phyloP scores from a whole-genome alignment of 2,888 invertebrate species.

The Sarcophaga subvicina region DNA sequence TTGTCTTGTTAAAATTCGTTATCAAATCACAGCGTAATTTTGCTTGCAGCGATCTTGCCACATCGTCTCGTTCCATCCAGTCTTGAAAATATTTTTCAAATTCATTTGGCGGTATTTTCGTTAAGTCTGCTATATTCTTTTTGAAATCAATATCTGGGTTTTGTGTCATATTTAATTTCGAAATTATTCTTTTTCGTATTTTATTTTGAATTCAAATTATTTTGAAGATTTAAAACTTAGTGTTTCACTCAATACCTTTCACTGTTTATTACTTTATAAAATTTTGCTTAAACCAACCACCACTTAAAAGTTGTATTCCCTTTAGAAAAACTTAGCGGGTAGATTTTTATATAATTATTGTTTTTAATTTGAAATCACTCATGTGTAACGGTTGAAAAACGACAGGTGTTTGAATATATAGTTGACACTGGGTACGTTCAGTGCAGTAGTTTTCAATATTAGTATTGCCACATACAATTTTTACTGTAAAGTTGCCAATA shows the following conservation, averaged over 20 bases:
- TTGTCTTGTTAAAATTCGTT: constrained; percentile 78
- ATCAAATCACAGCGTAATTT: constrained; percentile 79
- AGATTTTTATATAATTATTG: constrained; percentile 15
- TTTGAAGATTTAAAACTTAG: too few relatives aligned
- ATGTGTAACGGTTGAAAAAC: constrained; percentile 43
- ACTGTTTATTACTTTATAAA: background rate
- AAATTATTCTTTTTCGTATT: background rate
- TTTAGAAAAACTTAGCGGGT: constrained; percentile 26
- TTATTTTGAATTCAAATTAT: background rate
- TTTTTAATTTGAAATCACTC: constrained; percentile 51
- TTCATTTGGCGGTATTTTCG: constrained; percentile 78
- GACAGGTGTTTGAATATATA: constrained; percentile 33
- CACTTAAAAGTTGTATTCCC: background rate
- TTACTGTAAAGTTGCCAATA: background rate
- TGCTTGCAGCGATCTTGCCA: constrained; percentile 78
- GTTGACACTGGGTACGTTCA: constrained; percentile 35
- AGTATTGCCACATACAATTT: background rate
- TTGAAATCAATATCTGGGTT: constrained; percentile 68
- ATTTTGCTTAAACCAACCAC: constrained; percentile 22
- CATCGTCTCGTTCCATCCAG: constrained; percentile 79
- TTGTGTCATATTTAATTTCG: constrained; percentile 17
- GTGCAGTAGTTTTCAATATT: background rate
- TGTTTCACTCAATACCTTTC: background rate
- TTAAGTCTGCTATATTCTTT: constrained; percentile 75
- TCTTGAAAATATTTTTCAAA: constrained; percentile 79